Evolutionary conservation across 92 coral and sea anemone genomes (phyloP).

Genomic region (Desmophyllum pertusum): DNA sequence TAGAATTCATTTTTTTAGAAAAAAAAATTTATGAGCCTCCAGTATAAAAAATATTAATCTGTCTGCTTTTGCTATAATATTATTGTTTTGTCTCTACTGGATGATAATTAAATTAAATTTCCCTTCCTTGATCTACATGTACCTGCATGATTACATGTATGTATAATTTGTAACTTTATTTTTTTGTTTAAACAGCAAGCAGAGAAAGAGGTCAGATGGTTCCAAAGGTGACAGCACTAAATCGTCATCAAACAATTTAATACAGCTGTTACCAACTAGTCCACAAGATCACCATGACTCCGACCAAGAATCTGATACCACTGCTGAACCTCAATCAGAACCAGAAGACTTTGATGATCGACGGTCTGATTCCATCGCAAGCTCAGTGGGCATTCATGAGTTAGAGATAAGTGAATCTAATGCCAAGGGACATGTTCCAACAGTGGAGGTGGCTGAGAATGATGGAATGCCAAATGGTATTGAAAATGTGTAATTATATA

Average conservation of each 20-base stretch:
- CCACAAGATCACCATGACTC: constrained; percentile 39
- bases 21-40: too few species aligned
- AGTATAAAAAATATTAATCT: too few species aligned
- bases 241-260: neutral
- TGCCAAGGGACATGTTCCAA: neutral
- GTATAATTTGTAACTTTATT: neutral
- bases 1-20: too few species aligned
- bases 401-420: neutral
- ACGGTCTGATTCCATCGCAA: constrained; percentile 62
- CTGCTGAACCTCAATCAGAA: constrained; percentile 83
- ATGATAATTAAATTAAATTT: too few species aligned
- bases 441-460: constrained; percentile 1
- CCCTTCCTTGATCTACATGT: too few species aligned
- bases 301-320: constrained; percentile 73
- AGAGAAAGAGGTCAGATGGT: constrained; percentile 34
- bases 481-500: neutral
- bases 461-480: neutral
- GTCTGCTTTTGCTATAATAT: too few species aligned
- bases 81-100: too few species aligned
- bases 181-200: constrained; percentile 3
- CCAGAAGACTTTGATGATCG: constrained; percentile 63
- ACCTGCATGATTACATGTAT: neutral
- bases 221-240: constrained; percentile 8
- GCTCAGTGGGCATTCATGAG: constrained; percentile 49
- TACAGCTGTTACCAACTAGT: constrained; percentile 18